phyloP scores from a whole-genome alignment of 1,140 invertebrate genomes.

The Caenorhabditis briggsae region DNA sequence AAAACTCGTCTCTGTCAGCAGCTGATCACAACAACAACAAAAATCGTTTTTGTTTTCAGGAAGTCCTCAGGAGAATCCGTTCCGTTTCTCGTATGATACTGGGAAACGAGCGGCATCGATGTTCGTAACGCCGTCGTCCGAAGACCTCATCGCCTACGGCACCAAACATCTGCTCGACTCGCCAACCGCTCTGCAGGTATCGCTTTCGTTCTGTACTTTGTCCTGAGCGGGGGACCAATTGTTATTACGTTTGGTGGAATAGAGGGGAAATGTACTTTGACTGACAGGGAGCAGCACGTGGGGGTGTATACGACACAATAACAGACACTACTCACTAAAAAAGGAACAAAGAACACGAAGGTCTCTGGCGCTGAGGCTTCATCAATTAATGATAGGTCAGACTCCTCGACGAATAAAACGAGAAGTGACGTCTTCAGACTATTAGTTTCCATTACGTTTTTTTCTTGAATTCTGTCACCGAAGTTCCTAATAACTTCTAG shows the following conservation, averaged over 20 bases:
- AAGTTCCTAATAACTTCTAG: not conserved
- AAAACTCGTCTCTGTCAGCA: not conserved
- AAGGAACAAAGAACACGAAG: slow-evolving; percentile 15
- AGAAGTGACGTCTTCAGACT: slow-evolving; percentile 28
- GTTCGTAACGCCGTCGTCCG: slow-evolving; percentile 50
- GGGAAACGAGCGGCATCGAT: slow-evolving; percentile 53
- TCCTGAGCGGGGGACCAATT: slow-evolving; percentile 54
- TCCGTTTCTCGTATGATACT: slow-evolving; percentile 53
- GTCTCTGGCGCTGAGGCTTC: not conserved
- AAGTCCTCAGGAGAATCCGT: slow-evolving; percentile 54
- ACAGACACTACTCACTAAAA: not conserved
- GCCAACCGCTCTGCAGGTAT: slow-evolving; percentile 47
- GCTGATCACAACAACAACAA: slow-evolving; percentile 19
- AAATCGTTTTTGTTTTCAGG: slow-evolving; percentile 18
- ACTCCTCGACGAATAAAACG: slow-evolving; percentile 17
- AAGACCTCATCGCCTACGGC: slow-evolving; percentile 46
- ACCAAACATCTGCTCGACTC: slow-evolving; percentile 54
- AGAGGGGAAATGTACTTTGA: slow-evolving; percentile 34
- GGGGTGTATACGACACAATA: slow-evolving; percentile 7
- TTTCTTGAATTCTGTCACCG: not conserved
- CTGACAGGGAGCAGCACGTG: slow-evolving; percentile 49
- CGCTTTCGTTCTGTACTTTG: slow-evolving; percentile 51
- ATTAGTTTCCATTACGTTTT: not conserved
- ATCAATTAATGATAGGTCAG: slow-evolving; percentile 16
- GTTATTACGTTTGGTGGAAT: slow-evolving; percentile 39